Evolutionary conservation across 2,888 invertebrate species (phyloP), one percentile per base, ranked within the genome.

Genomic region (Keiferia lycopersicella): DNA sequence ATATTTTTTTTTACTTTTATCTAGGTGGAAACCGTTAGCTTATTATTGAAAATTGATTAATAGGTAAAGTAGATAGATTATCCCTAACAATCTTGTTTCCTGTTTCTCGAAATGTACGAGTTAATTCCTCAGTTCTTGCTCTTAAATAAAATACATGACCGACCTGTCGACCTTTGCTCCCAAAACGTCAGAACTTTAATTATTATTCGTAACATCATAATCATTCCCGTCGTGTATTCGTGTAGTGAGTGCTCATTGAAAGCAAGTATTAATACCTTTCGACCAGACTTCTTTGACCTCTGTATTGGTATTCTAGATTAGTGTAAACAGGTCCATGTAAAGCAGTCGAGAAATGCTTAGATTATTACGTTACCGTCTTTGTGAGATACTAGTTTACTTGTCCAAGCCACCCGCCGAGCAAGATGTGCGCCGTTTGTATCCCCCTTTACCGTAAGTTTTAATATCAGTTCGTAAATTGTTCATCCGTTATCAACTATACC

Each of bases 121-220:
- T 65, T 26, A 63, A 63, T 56, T 39, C 16, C 50, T 64, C 57
- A 45, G 59, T 26, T 10, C 51, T 51, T 61, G 62, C 56, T 65
- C 63, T 65, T 34, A 18, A 65, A 65, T 60, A 56, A 63, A 65
- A 50, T 53, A 61, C 18, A 56, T 10, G 50, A 16, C 66, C 64
- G 72, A 76, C 75, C 74, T 71, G 68, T 67, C 74, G 77, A 79
- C 78, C 80, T 76, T 64, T 73, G 84, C 81, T 85, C 86, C 78
- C 76, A 82, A 88, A 86, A 86, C 75, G 88, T 88, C 89, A 82
- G 79, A 80, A 78, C 79, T 84, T 86, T 90, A 89, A 90, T 91
- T 89, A 79, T 78, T 77, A 86, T 84, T 86, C 81, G 80, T 84
- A 85, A 89, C 91, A 89, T 87, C 88, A 83, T 90, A 88, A 91